Base-by-base conservation (phyloP, 2,797 vertebrate species). In the Acanthurus tractus region DNA sequence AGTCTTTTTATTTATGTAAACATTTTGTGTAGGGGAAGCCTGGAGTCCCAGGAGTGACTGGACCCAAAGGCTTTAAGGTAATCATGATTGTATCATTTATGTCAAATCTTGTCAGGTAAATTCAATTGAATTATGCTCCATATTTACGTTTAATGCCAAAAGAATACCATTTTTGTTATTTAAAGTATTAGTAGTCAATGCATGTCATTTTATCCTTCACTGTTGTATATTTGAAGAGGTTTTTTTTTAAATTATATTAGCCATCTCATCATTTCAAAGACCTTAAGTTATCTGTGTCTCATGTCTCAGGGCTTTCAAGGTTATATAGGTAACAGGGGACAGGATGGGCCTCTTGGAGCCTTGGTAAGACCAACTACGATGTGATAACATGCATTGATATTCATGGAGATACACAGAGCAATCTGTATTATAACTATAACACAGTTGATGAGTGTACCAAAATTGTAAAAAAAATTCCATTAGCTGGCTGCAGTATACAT, bases 11-110 rank as follows among this genome's bases (percentile, higher is more conserved):
- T 48, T 1, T 70, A 22, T 78, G 4, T 70, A 10, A 64, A 55
- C 4, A 54, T 8, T 69, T 77, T 85, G 20, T 82, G 44, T 79
- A 96, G 95, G 95, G 94, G 50, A 86, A 3, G 46, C 6, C 34
- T 79, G 95, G 94, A 59, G 15, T 84, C 42, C 81, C 72, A 8
- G 94, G 93, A 46, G 64, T 42, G 57, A 53, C 23, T 62, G 95
- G 95, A 86, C 55, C 76, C 42, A 95, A 94, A 92, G 95, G 95
- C n/a, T 38, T 74, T 12, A 95, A 94, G 95, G 95, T 96, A 69
- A 68, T 7, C 1, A 72, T 5, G 67, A 46, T 45, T 12, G 22
- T 36, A 2, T 44, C 8, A 54, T 52, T 69, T 17, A 46, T 75
- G 3, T 38, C 0, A 65, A 52, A 36, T 29, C 44, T n/a, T 44